Conservation (phyloP, 2,113 vertebrate genomes). For the Leucopsar rothschildi region DNA sequence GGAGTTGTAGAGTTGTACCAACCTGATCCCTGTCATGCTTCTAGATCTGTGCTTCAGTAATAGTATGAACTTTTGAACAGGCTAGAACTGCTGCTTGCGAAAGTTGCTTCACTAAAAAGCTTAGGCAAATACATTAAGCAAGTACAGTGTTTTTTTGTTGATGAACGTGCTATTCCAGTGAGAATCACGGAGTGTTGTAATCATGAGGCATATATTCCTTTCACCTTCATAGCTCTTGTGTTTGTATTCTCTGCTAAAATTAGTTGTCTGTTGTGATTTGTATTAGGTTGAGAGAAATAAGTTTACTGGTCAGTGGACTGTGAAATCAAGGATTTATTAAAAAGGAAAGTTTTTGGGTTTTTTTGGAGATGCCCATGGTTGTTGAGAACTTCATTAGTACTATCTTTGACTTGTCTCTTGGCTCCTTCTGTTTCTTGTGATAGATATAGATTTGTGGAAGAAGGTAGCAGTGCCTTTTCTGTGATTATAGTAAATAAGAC, state of each 20-base stretch:
- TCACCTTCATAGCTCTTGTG: not conserved
- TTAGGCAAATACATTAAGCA: not conserved
- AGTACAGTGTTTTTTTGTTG: not conserved
- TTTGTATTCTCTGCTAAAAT: not conserved
- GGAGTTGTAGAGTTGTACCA: not conserved
- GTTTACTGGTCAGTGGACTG: not conserved
- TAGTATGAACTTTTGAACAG: not conserved
- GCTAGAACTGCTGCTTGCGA: not conserved
- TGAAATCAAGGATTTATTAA: not conserved
- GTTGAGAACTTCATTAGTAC: not conserved
- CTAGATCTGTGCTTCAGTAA: not conserved
- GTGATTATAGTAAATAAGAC: not conserved
- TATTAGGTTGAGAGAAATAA: not conserved
- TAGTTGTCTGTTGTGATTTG: not conserved
- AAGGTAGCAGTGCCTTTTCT: not conserved
- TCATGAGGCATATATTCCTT: not conserved
- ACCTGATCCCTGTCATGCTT: not conserved
- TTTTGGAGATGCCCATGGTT: fast-evolving
- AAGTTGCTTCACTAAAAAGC: not conserved
- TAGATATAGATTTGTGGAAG: not conserved
- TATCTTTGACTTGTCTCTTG: not conserved
- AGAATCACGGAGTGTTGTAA: not conserved
- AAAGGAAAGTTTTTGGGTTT: not conserved
- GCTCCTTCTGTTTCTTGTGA: not conserved
- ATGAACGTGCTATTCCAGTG: not conserved